A percentile compares a stretch with the other conserved stretches of the same genome.
Evolutionary conservation across 2,888 invertebrate genomes (phyloP).

Genomic region (Mimachlamys varia): DNA sequence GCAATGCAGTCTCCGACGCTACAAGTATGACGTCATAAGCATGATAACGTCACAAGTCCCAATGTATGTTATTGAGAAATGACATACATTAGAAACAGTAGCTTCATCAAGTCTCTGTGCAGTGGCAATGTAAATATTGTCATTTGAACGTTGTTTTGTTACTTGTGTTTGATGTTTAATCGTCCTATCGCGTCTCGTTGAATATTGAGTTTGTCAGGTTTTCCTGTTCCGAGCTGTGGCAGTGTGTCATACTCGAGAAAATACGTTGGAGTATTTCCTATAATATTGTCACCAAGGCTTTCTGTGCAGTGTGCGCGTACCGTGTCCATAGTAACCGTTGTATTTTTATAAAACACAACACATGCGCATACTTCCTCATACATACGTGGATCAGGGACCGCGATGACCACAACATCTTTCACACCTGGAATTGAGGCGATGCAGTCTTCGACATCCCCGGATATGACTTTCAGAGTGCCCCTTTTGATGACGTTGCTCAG

Average conservation of each 20-base stretch:
- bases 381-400: neutral
- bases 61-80: no score
- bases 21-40: no score
- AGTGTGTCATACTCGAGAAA: neutral
- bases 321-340: neutral
- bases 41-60: no score
- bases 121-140: no score
- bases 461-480: neutral
- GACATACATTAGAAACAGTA: no score
- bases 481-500: neutral
- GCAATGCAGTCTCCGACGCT: no score
- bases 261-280: neutral
- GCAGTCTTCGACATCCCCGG: neutral
- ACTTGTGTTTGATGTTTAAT: no score
- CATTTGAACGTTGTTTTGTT: no score
- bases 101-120: no score
- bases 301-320: neutral
- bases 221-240: neutral
- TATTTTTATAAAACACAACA: neutral
- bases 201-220: neutral
- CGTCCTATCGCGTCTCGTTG: neutral
- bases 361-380: conserved; percentile 19
- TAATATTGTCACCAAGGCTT: neutral
- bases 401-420: neutral
- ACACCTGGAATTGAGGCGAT: neutral